Evolutionary conservation across 2,113 vertebrate species (phyloP).

Genomic region (Azemiops feae): DNA sequence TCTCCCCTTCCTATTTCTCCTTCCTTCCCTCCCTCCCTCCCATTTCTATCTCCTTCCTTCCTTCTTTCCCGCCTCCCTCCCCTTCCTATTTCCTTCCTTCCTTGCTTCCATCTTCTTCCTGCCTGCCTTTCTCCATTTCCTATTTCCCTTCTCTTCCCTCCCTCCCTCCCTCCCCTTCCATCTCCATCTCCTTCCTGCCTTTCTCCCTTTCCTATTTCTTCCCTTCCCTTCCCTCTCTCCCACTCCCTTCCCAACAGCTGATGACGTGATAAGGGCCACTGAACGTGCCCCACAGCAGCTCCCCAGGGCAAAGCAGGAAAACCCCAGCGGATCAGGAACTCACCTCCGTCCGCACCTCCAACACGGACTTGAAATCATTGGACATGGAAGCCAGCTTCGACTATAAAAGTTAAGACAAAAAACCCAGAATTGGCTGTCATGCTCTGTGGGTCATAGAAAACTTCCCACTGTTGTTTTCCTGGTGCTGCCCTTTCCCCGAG

Average conservation of each 20-base stretch:
- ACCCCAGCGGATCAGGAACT: neutral
- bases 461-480: neutral
- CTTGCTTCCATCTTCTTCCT: too few species aligned
- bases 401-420: constrained; percentile 63
- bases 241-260: neutral
- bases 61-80: neutral
- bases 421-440: too few species aligned
- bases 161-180: neutral
- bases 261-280: neutral
- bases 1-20: too few species aligned
- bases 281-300: too few species aligned
- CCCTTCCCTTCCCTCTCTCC: too few species aligned
- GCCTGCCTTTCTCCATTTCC: too few species aligned
- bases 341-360: constrained; percentile 94
- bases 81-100: too few species aligned
- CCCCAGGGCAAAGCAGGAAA: neutral
- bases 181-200: too few species aligned
- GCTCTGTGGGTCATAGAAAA: neutral
- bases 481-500: neutral
- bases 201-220: too few species aligned
- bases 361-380: constrained; percentile 91
- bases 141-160: too few species aligned
- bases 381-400: constrained; percentile 93
- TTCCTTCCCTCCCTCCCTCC: too few species aligned
- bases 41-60: too few species aligned